Evolutionary conservation across 2,888 invertebrate genomes (phyloP).

Genomic region (Cistogaster globosa): DNA sequence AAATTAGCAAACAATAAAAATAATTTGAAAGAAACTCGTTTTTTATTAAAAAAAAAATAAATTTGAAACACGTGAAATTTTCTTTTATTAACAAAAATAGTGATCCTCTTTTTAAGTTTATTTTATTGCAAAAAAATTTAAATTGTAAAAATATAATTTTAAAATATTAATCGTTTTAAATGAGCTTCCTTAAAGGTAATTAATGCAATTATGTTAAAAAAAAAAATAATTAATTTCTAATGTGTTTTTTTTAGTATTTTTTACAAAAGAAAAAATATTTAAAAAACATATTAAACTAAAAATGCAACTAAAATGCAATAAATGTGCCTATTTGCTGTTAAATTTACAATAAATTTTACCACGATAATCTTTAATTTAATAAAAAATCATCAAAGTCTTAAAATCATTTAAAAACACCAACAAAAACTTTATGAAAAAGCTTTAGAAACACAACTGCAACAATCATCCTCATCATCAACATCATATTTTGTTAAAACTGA

Average conservation of each 20-base stretch:
- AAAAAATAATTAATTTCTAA: neutral
- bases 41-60: too few relatives aligned
- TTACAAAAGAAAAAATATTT: neutral
- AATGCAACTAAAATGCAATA: constrained; percentile 47
- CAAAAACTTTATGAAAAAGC: constrained; percentile 29
- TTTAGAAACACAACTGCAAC: constrained; percentile 41
- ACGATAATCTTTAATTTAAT: constrained; percentile 45
- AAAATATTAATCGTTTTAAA: too few relatives aligned
- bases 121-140: too few relatives aligned
- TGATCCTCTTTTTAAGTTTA: too few relatives aligned
- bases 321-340: constrained; percentile 54
- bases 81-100: too few relatives aligned
- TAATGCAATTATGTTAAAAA: neutral
- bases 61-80: too few relatives aligned
- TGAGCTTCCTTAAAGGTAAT: too few relatives aligned
- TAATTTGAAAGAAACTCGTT: too few relatives aligned
- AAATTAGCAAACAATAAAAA: too few relatives aligned
- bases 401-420: constrained; percentile 18
- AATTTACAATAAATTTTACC: constrained; percentile 26
- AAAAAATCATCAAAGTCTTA: constrained; percentile 1
- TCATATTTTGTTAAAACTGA: constrained; percentile 35
- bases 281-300: constrained; percentile 1
- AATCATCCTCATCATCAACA: constrained; percentile 37
- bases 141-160: too few relatives aligned
- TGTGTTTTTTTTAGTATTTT: neutral